Percentiles rank a stretch among this genome's conserved stretches.
Conservation (phyloP, 1,140 invertebrate species). For the Drosophila repletoides region DNA sequence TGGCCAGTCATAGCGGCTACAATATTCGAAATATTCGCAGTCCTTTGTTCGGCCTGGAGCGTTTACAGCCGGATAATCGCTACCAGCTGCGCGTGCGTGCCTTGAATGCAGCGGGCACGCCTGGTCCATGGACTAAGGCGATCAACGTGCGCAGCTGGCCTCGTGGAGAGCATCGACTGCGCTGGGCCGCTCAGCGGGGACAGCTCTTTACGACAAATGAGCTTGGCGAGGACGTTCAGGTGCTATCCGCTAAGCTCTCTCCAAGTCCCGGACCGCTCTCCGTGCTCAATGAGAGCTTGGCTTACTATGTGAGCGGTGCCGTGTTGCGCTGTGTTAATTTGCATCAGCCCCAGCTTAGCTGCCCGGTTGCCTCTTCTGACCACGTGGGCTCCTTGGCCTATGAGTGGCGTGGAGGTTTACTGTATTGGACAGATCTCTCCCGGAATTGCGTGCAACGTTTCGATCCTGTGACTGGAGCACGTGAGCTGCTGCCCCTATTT, state of each 20-base stretch:
- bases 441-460: constrained; percentile 57
- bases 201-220: constrained; percentile 87
- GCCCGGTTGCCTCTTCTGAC: not conserved
- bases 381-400: constrained; percentile 90
- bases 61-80: constrained; percentile 88
- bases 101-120: constrained; percentile 85
- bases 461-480: constrained; percentile 50
- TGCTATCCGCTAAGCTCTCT: not conserved
- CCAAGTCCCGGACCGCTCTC: constrained; percentile 22
- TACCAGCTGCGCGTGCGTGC: constrained; percentile 88
- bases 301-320: constrained; percentile 49
- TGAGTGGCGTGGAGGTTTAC: constrained; percentile 93
- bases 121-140: constrained; percentile 92
- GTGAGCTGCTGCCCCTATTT: constrained; percentile 61
- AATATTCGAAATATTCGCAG: constrained; percentile 84
- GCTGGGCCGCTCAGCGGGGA: constrained; percentile 89
- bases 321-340: constrained; percentile 57
- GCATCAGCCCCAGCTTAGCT: constrained; percentile 43
- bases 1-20: constrained; percentile 81
- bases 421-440: constrained; percentile 90
- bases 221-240: constrained; percentile 83
- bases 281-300: constrained; percentile 56
- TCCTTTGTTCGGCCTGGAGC: constrained; percentile 86
- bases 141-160: constrained; percentile 87
- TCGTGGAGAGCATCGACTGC: constrained; percentile 67